Conservation (phyloP, 2,113 vertebrate species). For the Oreamnos americanus region DNA sequence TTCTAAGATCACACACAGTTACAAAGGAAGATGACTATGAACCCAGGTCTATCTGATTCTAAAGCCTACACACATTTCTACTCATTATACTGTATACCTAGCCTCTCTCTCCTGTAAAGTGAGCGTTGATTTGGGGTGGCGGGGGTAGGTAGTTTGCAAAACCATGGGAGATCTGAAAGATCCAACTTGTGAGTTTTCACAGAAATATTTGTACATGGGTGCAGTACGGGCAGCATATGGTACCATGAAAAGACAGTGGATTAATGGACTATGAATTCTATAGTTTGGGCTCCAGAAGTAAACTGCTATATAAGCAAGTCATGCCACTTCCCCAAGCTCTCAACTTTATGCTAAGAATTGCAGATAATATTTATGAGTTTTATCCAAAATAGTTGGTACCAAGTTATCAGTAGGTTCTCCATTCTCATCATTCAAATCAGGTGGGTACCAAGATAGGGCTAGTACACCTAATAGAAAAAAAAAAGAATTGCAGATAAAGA, state of each 20-base stretch:
- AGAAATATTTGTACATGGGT: background rate
- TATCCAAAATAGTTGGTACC: no score
- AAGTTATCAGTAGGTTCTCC: no score
- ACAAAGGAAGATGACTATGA: constrained; percentile 19
- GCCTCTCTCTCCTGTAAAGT: constrained; percentile 15
- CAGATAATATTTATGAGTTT: background rate
- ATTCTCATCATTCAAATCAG: no score
- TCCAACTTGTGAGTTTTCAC: background rate
- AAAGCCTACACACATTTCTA: constrained; percentile 4
- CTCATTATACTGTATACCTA: background rate
- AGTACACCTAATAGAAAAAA: no score
- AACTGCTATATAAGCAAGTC: background rate
- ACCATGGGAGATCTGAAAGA: background rate
- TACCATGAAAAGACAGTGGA: background rate
- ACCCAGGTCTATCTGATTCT: background rate
- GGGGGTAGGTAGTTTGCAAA: background rate
- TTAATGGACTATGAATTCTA: background rate
- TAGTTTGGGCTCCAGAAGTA: background rate
- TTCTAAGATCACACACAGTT: background rate
- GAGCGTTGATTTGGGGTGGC: background rate
- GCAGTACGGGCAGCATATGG: background rate
- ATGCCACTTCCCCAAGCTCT: background rate
- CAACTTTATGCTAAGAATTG: background rate
- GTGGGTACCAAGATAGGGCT: no score
- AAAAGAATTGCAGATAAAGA: background rate